Percentiles rank a stretch among this genome's conserved stretches.
Evolutionary conservation across 1,140 invertebrate genomes (phyloP).

Genomic region (Drosophila kepulauana): DNA sequence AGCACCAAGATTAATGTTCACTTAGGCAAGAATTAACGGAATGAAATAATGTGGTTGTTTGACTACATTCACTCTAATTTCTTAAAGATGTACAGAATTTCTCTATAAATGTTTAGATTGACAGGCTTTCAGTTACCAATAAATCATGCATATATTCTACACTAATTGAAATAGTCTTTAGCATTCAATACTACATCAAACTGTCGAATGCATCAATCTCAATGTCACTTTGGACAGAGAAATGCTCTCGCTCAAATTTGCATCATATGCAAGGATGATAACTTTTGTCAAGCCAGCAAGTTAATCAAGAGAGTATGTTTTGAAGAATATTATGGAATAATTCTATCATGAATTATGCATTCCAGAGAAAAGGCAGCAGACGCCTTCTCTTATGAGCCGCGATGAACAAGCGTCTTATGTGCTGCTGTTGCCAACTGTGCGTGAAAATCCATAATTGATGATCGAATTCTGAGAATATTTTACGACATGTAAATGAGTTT

Average conservation of each 20-base stretch:
- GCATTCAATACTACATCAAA: no score
- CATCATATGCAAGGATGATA: not conserved
- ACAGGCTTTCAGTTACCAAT: no score
- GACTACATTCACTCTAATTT: no score
- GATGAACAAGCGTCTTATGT: conserved; percentile 10
- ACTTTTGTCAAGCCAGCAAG: not conserved
- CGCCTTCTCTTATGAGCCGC: not conserved
- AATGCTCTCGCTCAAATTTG: not conserved
- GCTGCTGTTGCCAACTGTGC: conserved; percentile 39
- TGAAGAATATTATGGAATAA: not conserved
- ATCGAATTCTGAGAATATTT: conserved; percentile 51
- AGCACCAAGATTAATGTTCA: no score
- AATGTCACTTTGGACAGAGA: not conserved
- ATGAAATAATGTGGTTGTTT: no score
- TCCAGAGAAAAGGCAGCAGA: not conserved
- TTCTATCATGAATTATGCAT: not conserved
- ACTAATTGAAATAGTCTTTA: no score
- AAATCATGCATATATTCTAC: no score
- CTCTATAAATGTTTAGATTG: no score
- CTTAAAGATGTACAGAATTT: no score
- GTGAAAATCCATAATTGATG: conserved; percentile 44
- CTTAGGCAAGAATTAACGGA: no score
- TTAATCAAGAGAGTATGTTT: not conserved
- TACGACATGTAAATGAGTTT: conserved; percentile 70
- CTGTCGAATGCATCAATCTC: not conserved